phyloP scores from a whole-genome alignment of 2,113 vertebrate genomes.

The Aldabrachelys gigantea region DNA sequence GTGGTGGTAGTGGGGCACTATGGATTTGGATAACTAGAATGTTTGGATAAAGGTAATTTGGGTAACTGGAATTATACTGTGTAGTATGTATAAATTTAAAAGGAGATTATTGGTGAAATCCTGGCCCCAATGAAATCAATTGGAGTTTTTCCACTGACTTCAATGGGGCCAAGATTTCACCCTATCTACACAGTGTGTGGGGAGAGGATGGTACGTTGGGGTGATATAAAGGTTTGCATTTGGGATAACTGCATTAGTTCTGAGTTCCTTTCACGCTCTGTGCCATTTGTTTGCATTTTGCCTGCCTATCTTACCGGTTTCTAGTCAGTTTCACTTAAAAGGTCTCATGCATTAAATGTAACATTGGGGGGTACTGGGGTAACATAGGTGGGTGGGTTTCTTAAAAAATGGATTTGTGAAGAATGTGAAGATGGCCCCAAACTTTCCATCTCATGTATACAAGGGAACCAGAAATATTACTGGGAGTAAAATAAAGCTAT shows the following conservation, averaged over 20 bases:
- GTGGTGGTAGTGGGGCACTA: neutral
- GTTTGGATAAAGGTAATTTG: neutral
- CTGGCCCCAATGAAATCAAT: neutral
- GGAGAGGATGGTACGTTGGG: neutral
- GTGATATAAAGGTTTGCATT: neutral
- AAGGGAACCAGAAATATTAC: neutral
- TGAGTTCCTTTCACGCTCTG: neutral
- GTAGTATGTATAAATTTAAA: neutral
- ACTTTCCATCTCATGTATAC: neutral
- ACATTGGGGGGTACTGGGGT: neutral
- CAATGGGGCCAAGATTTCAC: neutral
- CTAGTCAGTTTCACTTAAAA: neutral
- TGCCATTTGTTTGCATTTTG: conserved; percentile 26
- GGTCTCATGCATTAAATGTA: neutral
- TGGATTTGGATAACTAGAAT: neutral
- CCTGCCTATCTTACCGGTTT: neutral
- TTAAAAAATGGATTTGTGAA: neutral
- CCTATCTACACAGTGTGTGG: neutral
- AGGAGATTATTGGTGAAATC: neutral
- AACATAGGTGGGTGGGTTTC: neutral
- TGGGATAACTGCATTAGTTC: neutral
- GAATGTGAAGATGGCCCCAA: neutral
- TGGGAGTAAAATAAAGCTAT: neutral
- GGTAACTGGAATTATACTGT: neutral
- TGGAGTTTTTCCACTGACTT: rapidly evolving